A percentile compares a stretch with the other conserved stretches of the same genome.
phyloP scores from a whole-genome alignment of 2,113 vertebrate genomes.

The Maccullochella peelii region DNA sequence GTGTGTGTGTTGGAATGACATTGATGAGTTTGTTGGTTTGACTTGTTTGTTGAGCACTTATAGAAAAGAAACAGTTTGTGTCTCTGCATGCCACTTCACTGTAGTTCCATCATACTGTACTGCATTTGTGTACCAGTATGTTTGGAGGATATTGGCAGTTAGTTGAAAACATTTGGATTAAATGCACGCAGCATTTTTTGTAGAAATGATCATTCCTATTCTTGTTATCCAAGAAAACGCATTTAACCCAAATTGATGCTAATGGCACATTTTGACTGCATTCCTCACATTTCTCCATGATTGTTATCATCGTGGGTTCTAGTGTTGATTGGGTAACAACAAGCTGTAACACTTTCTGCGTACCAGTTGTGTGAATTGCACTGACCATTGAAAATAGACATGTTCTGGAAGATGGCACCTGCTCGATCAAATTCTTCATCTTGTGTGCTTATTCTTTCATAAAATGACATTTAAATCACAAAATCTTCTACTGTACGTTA shows the following conservation, averaged over 20 bases:
- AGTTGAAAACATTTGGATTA: neutral
- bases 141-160: neutral
- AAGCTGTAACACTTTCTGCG: neutral
- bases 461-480: too few species aligned
- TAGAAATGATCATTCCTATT: neutral
- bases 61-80: constrained; percentile 8
- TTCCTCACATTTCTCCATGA: neutral
- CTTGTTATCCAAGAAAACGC: neutral
- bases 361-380: too few species aligned
- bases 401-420: neutral
- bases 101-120: constrained; percentile 12
- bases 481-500: too few species aligned
- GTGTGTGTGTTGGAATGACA: constrained; percentile 12
- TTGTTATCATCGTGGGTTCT: neutral
- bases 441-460: too few species aligned
- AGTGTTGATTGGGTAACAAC: neutral
- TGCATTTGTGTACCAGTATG: neutral
- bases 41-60: constrained; percentile 14
- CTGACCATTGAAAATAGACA: neutral
- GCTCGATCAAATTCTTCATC: neutral
- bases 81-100: constrained; percentile 6
- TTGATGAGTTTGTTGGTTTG: neutral
- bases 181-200: neutral
- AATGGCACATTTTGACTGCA: neutral
- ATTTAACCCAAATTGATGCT: neutral